Conservation (phyloP, 2,888 invertebrate species). For the Blera fallax region DNA sequence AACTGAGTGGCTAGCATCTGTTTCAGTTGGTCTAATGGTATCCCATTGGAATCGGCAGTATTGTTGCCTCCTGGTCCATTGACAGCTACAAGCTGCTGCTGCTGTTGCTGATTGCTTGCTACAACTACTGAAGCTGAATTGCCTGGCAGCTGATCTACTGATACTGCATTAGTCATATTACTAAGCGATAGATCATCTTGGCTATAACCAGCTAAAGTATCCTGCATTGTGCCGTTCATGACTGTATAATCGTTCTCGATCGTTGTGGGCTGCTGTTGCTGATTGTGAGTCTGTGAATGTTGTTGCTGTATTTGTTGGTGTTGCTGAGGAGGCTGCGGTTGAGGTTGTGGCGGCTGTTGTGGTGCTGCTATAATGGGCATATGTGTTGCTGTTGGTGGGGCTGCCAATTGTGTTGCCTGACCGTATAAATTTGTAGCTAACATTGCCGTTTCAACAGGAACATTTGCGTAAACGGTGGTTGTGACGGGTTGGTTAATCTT, state of each 20-base stretch:
- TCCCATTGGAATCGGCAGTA: slow-evolving; percentile 82
- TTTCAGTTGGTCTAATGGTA: slow-evolving; percentile 89
- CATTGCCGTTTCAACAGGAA: slow-evolving; percentile 86
- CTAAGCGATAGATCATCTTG: slow-evolving; percentile 75
- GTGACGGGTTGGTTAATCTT: slow-evolving; percentile 86
- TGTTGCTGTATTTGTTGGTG: slow-evolving; percentile 74
- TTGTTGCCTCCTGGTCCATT: slow-evolving; percentile 63
- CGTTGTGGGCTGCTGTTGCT: slow-evolving; percentile 77
- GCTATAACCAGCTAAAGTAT: slow-evolving; percentile 78
- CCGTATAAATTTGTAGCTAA: slow-evolving; percentile 80
- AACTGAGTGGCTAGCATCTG: slow-evolving; percentile 90
- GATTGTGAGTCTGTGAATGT: slow-evolving; percentile 75
- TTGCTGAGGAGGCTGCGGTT: slow-evolving; percentile 74
- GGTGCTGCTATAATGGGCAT: slow-evolving; percentile 79
- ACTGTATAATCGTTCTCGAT: slow-evolving; percentile 79
- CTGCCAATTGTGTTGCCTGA: slow-evolving; percentile 79
- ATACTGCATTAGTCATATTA: slow-evolving; percentile 78
- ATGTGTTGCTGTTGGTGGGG: slow-evolving; percentile 77
- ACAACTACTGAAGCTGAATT: slow-evolving; percentile 71
- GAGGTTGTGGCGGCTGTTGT: slow-evolving; percentile 75
- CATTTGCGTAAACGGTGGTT: slow-evolving; percentile 86
- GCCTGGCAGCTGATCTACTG: slow-evolving; percentile 77
- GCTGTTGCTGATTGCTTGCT: slow-evolving; percentile 71
- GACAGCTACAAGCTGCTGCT: slow-evolving; percentile 70
- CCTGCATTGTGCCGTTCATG: slow-evolving; percentile 80